Evolutionary conservation across 2,113 vertebrate species (phyloP), one percentile per base, ranked within the genome.

Genomic region (Gila orcuttii): DNA sequence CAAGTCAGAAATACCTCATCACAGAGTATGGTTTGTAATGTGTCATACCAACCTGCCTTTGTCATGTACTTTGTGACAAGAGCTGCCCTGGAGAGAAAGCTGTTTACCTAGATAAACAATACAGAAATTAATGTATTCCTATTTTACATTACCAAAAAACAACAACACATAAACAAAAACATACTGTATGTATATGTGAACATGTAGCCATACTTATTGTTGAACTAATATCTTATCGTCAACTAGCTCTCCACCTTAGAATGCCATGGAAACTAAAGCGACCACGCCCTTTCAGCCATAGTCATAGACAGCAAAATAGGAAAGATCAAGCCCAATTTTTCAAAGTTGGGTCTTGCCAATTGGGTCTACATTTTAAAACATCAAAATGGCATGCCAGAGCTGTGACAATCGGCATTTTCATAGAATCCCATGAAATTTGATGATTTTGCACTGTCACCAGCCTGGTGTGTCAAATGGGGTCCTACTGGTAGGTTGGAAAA

Each of bases 51-150:
- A 64, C 60, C 60, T 64, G 60, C 60, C 11, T 64, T 64, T n/a
- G n/a, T 64, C 60, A 64, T 64, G 60, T 64, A 64, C n/a, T 64
- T 64, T 64, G n/a, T n/a, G n/a, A n/a, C n/a, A n/a, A n/a, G n/a
- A n/a, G n/a, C n/a, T n/a, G n/a, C n/a, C n/a, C n/a, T n/a, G n/a
- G n/a, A n/a, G n/a, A 64, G 60, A 64, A 64, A 64, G 25, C 60
- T n/a, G n/a, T n/a, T 28, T n/a, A 64, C 60, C 60, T 64, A 64
- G n/a, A 64, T 64, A 64, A 36, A 64, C 11, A n/a, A 64, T 64
- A 57, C 21, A 64, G 23, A 64, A 64, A 25, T 57, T 77, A n/a
- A 85, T 25, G 60, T 25, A 64, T 64, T 25, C 25, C 3, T 62
- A 64, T 28, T 13, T 64, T 28, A 64, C 11, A n/a, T 28, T 64